Evolutionary conservation across 1,140 invertebrate species (phyloP).

Genomic region (Drosophila watanabei): DNA sequence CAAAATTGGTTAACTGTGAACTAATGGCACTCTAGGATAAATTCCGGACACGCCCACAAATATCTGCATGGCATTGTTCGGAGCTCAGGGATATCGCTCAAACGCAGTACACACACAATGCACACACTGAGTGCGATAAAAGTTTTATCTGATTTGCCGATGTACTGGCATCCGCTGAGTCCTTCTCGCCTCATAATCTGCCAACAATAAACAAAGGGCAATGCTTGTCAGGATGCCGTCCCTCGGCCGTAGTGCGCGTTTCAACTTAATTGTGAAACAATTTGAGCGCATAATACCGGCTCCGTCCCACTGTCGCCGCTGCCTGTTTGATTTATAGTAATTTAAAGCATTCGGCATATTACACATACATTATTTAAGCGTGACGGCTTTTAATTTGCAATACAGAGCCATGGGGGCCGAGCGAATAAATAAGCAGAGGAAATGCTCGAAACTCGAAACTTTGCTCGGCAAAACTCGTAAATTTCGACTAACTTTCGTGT

Average conservation of each 20-base stretch:
- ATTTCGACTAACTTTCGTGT: constrained; percentile 43
- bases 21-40: neutral
- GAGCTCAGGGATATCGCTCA: constrained; percentile 1
- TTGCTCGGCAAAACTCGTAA: constrained; percentile 50
- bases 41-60: constrained; percentile 3
- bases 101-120: neutral
- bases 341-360: constrained; percentile 68
- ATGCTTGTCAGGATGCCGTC: constrained; percentile 21
- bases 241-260: constrained; percentile 4
- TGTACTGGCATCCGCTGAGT: constrained; percentile 41
- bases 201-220: constrained; percentile 73
- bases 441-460: constrained; percentile 27
- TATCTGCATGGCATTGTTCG: constrained; percentile 45
- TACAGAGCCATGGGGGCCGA: constrained; percentile 33
- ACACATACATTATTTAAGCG: constrained; percentile 59
- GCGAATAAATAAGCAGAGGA: constrained; percentile 43
- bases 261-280: constrained; percentile 69
- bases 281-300: constrained; percentile 70
- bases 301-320: constrained; percentile 37
- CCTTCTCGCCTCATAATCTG: constrained; percentile 68
- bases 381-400: constrained; percentile 67
- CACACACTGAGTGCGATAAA: constrained; percentile 50
- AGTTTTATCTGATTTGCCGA: constrained; percentile 61
- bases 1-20: neutral
- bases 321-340: constrained; percentile 64